Base-by-base conservation (phyloP, 2,888 invertebrate genomes). In the Netelia inedita region DNA sequence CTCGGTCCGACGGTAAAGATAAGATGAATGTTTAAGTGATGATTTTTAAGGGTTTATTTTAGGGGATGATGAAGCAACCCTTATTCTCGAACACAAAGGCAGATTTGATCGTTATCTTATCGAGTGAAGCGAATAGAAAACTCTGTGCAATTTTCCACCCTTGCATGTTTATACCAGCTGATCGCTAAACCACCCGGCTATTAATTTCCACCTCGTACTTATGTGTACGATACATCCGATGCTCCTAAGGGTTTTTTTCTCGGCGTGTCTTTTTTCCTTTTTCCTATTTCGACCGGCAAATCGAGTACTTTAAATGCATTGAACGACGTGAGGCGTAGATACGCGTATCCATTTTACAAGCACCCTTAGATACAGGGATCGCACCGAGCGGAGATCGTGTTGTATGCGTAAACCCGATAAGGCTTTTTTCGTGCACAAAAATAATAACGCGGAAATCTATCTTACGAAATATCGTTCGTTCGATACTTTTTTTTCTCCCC, bases 241-340 rank as follows among this genome's bases (percentile, higher is more conserved):
- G 35, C 14, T 50, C 79, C 35, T 79, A 35, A 61, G 83, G 74
- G 71, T 35, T 21, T 65, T 76, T 16, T 76, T 35, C 35, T 61
- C 61, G 19, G 0, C n/a, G 14, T 53, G 43, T 41, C 28, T 14
- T 53, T 65, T 59, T 66, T 66, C 61, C 43, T 61, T 46, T 6
- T 35, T 35, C 35, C 35, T 53, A 65, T 79, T 80, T 76, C 61
- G 53, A 41, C 16, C 9, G 61, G 72, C 43, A 83, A 83, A 83
- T 83, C 75, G 76, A 57, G 66, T 53, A 59, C 83, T 83, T 83
- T 83, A 83, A 83, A 83, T 83, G 83, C 80, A 83, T 83, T 76
- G 83, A 66, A 66, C 72, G 74, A 75, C 21, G 72, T 69, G 21
- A 68, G 61, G 41, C 53, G 50, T 74, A 46, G 61, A 28, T 73